These are phyloP conservation scores for Erebia aethiops DNA, from an alignment of 2,888 invertebrate genomes.

Conservation along the genomic window DNA sequence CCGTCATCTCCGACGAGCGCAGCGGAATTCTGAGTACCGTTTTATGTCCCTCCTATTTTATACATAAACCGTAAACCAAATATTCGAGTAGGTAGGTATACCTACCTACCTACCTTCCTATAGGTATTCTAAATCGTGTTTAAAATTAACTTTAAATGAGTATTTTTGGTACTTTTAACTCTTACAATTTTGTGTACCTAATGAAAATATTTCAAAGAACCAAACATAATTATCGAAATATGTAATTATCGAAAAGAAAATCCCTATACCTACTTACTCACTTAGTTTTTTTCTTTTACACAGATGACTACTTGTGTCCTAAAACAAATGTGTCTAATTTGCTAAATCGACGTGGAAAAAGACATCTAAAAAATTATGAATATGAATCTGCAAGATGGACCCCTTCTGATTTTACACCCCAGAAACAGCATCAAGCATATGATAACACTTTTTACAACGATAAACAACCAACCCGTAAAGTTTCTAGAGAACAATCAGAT, in stretches of 20 bases:
- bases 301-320: background rate
- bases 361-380: slow-evolving; percentile 8
- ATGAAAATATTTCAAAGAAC: no score
- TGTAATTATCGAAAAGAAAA: background rate
- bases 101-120: no score
- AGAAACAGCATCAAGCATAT: background rate
- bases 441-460: background rate
- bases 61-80: no score
- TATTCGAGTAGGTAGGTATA: no score
- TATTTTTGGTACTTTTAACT: no score
- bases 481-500: background rate
- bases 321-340: background rate
- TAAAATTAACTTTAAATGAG: no score
- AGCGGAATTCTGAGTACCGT: no score
- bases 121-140: no score
- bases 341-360: background rate
- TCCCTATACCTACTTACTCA: background rate
- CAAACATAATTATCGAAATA: background rate
- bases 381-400: slow-evolving; percentile 20
- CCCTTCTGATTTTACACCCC: background rate
- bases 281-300: background rate
- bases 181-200: no score
- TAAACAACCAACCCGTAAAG: background rate
- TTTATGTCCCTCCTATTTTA: no score
- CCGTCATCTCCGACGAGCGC: background rate